Evolutionary conservation across 2,888 invertebrate genomes (phyloP), one percentile per base, ranked within the genome.

Genomic region (Papilio demoleus): DNA sequence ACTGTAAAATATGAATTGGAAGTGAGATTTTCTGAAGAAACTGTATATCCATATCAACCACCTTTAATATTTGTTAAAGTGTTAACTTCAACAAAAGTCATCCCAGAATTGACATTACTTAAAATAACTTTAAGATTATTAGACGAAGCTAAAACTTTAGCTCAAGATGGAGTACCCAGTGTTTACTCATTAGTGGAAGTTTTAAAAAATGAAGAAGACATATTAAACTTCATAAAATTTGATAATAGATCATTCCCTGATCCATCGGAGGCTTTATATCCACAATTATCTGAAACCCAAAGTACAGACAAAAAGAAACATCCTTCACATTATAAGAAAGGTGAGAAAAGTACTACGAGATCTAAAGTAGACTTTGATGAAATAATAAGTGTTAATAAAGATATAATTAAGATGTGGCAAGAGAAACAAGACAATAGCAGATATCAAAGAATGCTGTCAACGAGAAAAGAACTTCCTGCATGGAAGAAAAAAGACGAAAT

Each of bases 21-120:
- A 92, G 93, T 97, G 75, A 92, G 96, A 74, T 97, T 97, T 88
- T 94, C 95, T 0, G 92, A 94, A 73, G 94, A 94, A 78, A 94
- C 94, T 65, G 93, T 93, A 61, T 97, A 97, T 84, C 97, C 97
- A 0, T 95, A 94, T 77, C 95, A 96, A 84, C 93, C 96, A 0
- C 96, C 97, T 0, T 87, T 95, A 70, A 90, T 97, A 71, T 96
- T 95, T 78, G 87, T 96, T 47, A 95, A 94, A 87, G 93, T 95
- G 0, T 93, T 93, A 72, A 93, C 93, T 58, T 93, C 94, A 56
- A 87, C 89, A 36, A 85, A 81, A 70, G 90, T 94, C 65, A 92
- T 95, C 73, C 96, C 96, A 2, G 93, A 94, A 58, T 84, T 94
- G 69, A 90, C 95, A 27, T 94, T 94, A 73, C 86, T 97, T 62